These are phyloP conservation scores for Siniperca undulata DNA, from an alignment of 2,797 vertebrate species.

Conservation along the genomic window DNA sequence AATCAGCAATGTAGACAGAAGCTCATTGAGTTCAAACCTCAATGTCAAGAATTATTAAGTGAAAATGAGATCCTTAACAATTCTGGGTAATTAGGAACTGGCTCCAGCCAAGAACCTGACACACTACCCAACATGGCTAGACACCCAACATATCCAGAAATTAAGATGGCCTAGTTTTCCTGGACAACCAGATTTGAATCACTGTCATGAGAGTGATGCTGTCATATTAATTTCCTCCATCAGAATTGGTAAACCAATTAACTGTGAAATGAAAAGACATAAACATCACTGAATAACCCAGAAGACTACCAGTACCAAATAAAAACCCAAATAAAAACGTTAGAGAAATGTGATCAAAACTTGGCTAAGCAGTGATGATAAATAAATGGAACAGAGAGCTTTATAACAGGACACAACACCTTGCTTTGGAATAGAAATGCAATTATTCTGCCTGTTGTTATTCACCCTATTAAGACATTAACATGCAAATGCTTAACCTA, in stretches of 20 bases:
- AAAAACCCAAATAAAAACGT: neutral
- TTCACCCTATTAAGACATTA: neutral
- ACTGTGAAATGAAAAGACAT: neutral
- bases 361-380: neutral
- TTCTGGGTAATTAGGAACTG: neutral
- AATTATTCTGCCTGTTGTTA: slow-evolving; percentile 11
- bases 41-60: neutral
- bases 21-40: slow-evolving; percentile 7
- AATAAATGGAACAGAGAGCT: neutral
- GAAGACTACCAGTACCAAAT: neutral
- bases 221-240: neutral
- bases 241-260: neutral
- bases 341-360: neutral
- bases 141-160: neutral
- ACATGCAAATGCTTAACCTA: neutral
- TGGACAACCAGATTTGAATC: slow-evolving; percentile 2
- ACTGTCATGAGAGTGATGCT: neutral
- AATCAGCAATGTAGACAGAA: neutral
- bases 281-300: neutral
- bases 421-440: slow-evolving; percentile 5
- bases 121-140: neutral
- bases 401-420: neutral
- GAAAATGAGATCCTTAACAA: neutral
- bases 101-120: neutral
- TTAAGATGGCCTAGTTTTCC: neutral